phyloP scores from a whole-genome alignment of 2,888 invertebrate genomes.

The Drosophila kuntzei region DNA sequence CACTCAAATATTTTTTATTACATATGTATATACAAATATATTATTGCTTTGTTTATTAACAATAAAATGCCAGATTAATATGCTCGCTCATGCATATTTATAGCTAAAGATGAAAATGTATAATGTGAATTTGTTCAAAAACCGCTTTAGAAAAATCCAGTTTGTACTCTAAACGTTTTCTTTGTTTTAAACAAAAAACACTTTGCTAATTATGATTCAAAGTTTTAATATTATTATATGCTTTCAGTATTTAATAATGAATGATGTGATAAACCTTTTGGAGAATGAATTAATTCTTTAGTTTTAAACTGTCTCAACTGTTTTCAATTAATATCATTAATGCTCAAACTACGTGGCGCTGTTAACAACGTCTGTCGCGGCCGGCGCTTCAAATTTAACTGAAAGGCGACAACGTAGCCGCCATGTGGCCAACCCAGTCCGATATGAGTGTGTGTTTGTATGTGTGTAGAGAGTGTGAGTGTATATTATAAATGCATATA shows the following conservation, averaged over 20 bases:
- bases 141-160: slow-evolving; percentile 69
- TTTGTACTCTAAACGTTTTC: slow-evolving; percentile 55
- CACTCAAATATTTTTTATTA: slow-evolving; percentile 10
- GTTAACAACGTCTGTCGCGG: slow-evolving; percentile 62
- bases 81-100: slow-evolving; percentile 72
- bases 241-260: slow-evolving; percentile 40
- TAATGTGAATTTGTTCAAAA: slow-evolving; percentile 32
- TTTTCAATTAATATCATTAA: slow-evolving; percentile 28
- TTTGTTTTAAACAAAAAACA: slow-evolving; percentile 48
- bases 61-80: slow-evolving; percentile 52
- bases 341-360: slow-evolving; percentile 52
- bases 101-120: slow-evolving; percentile 37
- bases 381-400: slow-evolving; percentile 72
- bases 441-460: slow-evolving; percentile 10
- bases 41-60: slow-evolving; percentile 47
- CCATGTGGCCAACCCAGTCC: slow-evolving; percentile 65
- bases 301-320: slow-evolving; percentile 24
- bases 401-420: slow-evolving; percentile 50
- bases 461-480: slow-evolving; percentile 13
- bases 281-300: slow-evolving; percentile 12
- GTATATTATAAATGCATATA: slow-evolving; percentile 7
- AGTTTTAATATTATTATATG: slow-evolving; percentile 34
- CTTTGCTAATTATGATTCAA: slow-evolving; percentile 49
- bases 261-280: slow-evolving; percentile 37
- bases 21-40: neutral